A percentile compares a stretch with the other conserved stretches of the same genome.
These are phyloP conservation scores for Sebastes miniatus DNA, from an alignment of 2,797 vertebrate species.

Conservation along the genomic window DNA sequence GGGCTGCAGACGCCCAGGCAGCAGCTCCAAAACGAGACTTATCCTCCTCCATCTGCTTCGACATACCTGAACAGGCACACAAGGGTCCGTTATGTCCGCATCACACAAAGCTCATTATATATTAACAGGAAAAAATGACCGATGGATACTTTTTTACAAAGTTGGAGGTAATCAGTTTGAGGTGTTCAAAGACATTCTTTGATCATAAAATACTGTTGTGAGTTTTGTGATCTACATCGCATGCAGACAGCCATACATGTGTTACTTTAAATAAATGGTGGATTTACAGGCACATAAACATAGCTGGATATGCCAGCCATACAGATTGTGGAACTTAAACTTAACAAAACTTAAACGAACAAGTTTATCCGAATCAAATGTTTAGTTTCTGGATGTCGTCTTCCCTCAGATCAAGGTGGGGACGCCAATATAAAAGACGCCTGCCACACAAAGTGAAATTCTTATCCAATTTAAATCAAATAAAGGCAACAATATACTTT, in stretches of 20 bases:
- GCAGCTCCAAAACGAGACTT: conserved; percentile 87
- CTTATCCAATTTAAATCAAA: neutral
- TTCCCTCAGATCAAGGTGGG: neutral
- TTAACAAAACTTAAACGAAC: no score
- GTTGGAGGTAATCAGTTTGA: neutral
- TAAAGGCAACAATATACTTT: neutral
- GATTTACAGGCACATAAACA: neutral
- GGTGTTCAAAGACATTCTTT: neutral
- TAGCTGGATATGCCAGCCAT: neutral
- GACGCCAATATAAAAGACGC: neutral
- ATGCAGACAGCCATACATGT: neutral
- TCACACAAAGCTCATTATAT: neutral
- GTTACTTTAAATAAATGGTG: neutral
- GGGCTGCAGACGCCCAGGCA: conserved; percentile 88
- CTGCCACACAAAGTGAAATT: neutral
- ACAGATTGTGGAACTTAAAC: neutral
- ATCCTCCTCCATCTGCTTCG: conserved; percentile 93
- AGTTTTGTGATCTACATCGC: neutral
- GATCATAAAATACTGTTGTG: neutral
- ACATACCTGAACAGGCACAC: conserved; percentile 82
- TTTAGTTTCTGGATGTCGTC: neutral
- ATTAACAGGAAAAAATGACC: neutral
- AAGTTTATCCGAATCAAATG: neutral
- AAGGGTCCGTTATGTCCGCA: neutral
- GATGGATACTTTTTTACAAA: neutral